Conservation (phyloP, 1,140 invertebrate species). For the Achatina immaculata region DNA sequence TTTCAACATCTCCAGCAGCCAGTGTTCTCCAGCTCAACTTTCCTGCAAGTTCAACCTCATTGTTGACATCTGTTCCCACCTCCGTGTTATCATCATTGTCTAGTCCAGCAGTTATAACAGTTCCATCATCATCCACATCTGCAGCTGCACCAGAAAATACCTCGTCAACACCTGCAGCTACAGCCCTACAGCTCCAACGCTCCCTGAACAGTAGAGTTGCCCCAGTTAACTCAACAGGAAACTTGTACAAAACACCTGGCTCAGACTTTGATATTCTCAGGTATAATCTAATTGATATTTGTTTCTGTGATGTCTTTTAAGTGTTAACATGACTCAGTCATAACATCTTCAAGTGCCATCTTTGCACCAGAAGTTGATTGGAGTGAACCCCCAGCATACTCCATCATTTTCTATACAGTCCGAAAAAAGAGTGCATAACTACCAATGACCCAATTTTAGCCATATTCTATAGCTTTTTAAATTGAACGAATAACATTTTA, state of each 20-base stretch:
- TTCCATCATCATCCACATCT: conserved; percentile 1
- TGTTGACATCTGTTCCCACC: conserved; percentile 3
- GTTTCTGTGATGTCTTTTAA: neutral
- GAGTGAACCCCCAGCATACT: too few relatives aligned
- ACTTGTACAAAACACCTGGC: conserved; percentile 27
- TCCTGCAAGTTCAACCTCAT: conserved; percentile 52
- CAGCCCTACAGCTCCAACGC: conserved; percentile 32
- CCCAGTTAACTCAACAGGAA: neutral
- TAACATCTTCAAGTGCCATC: neutral
- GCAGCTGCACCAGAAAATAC: neutral
- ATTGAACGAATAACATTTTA: too few relatives aligned
- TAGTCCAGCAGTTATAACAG: conserved; percentile 13
- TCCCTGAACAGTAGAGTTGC: conserved; percentile 25
- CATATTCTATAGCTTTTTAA: too few relatives aligned
- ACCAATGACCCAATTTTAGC: too few relatives aligned
- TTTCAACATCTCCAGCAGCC: conserved; percentile 69
- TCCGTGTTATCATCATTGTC: neutral
- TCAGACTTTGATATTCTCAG: conserved; percentile 39
- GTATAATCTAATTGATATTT: neutral
- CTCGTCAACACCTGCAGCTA: neutral
- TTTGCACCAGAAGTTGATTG: too few relatives aligned
- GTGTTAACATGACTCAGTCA: neutral
- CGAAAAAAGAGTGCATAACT: too few relatives aligned
- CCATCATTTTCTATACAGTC: too few relatives aligned
- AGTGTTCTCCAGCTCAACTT: conserved; percentile 68